Conservation (phyloP, 2,113 vertebrate species). For the Tenrec ecaudatus region DNA sequence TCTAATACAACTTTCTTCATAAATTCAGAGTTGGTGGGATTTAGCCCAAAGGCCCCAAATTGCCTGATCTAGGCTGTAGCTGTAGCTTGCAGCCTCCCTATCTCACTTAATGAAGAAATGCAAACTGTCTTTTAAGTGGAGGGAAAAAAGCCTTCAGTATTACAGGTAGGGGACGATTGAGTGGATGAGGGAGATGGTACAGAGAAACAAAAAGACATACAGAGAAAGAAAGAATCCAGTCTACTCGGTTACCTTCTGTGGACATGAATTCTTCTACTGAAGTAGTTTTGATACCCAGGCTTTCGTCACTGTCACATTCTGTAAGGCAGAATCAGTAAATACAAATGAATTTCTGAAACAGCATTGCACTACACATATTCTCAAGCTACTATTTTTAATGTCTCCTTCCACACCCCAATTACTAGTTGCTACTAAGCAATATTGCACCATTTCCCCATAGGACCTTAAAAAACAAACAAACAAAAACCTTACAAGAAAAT, state of each 20-base stretch:
- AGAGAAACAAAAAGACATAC: background rate
- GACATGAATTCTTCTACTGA: constrained; percentile 71
- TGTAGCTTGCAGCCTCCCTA: background rate
- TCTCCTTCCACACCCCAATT: constrained; percentile 4
- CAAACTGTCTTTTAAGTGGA: background rate
- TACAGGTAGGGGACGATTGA: background rate
- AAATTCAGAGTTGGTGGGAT: background rate
- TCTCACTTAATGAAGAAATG: constrained; percentile 14
- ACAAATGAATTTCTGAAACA: constrained; percentile 49
- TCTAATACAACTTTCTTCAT: background rate
- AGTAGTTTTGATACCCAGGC: constrained; percentile 60
- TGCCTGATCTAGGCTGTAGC: background rate
- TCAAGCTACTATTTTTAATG: constrained; percentile 57
- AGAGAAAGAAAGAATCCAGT: background rate
- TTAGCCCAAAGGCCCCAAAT: background rate
- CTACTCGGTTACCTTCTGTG: constrained; percentile 76
- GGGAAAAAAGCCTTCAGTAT: background rate
- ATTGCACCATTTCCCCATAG: background rate
- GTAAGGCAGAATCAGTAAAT: constrained; percentile 71
- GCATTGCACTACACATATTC: background rate
- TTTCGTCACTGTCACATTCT: constrained; percentile 82
- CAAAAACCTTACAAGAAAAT: background rate
- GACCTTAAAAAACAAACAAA: background rate
- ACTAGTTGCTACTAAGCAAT: constrained; percentile 22
- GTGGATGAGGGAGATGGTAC: background rate